Conservation (phyloP, 2,113 vertebrate genomes). For the Solea senegalensis region DNA sequence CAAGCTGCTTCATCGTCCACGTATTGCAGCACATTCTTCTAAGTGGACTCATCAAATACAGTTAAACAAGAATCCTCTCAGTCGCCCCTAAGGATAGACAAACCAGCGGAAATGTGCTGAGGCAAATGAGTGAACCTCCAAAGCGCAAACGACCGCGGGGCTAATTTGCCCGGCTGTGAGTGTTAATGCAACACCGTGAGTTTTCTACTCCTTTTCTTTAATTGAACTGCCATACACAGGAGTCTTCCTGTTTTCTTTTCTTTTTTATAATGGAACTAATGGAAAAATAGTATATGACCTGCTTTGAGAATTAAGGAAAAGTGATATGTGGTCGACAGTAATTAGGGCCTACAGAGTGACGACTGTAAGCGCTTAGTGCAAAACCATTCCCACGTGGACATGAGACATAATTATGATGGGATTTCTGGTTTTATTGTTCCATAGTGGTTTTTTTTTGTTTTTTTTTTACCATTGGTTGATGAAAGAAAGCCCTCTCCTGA, state of each 20-base stretch:
- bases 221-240: conserved; percentile 24
- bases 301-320: conserved; percentile 64
- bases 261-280: conserved; percentile 60
- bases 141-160: conserved; percentile 24
- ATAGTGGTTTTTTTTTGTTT: not conserved
- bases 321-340: conserved; percentile 64
- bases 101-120: conserved; percentile 26
- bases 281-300: conserved; percentile 45
- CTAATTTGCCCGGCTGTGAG: conserved; percentile 63
- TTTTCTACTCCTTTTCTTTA: conserved; percentile 47
- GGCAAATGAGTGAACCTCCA: conserved; percentile 32
- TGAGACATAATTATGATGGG: conserved; percentile 59
- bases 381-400: conserved; percentile 51
- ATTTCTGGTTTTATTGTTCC: conserved; percentile 66
- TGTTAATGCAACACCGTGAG: conserved; percentile 47
- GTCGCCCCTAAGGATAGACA: conserved; percentile 37
- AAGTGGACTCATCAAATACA: conserved; percentile 35
- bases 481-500: conserved; percentile 52
- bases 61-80: conserved; percentile 31
- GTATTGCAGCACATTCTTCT: not conserved
- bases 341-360: conserved; percentile 63
- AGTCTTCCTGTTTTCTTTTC: not conserved
- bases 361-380: conserved; percentile 44
- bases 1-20: conserved; percentile 11
- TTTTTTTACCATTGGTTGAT: conserved; percentile 20